phyloP scores from a whole-genome alignment of 1,140 invertebrate species.

The Anthonomus grandis region DNA sequence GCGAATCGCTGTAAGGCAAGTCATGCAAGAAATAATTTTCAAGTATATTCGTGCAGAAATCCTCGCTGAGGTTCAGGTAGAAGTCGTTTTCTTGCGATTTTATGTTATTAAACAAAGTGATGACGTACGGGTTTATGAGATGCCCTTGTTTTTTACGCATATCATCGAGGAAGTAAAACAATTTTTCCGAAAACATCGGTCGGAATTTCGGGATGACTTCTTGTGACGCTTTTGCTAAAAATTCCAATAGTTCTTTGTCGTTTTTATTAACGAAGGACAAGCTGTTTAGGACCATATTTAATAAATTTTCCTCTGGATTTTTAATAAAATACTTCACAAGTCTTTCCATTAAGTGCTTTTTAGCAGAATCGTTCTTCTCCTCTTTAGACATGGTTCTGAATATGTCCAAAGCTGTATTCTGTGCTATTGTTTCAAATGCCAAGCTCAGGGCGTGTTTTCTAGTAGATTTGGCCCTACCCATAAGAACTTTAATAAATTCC shows the following conservation, averaged over 20 bases:
- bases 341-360: constrained; percentile 6
- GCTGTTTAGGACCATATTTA: neutral
- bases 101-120: too few species aligned
- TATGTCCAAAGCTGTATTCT: neutral
- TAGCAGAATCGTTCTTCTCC: constrained; percentile 10
- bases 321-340: constrained; percentile 15
- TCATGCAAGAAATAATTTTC: too few species aligned
- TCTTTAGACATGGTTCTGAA: neutral
- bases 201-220: too few species aligned
- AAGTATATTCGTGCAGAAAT: too few species aligned
- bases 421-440: neutral
- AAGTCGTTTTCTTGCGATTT: too few species aligned
- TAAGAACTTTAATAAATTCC: constrained; percentile 2
- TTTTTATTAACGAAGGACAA: constrained; percentile 10
- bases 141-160: too few species aligned
- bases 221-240: neutral
- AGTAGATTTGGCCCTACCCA: constrained; percentile 2
- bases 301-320: constrained; percentile 5
- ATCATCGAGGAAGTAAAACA: too few species aligned
- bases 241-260: constrained; percentile 7
- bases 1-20: too few species aligned
- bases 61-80: too few species aligned
- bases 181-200: too few species aligned
- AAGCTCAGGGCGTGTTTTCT: constrained; percentile 16
- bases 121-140: too few species aligned